Base-by-base conservation (phyloP, 2,797 vertebrate genomes). In the Fistularia commersonii region DNA sequence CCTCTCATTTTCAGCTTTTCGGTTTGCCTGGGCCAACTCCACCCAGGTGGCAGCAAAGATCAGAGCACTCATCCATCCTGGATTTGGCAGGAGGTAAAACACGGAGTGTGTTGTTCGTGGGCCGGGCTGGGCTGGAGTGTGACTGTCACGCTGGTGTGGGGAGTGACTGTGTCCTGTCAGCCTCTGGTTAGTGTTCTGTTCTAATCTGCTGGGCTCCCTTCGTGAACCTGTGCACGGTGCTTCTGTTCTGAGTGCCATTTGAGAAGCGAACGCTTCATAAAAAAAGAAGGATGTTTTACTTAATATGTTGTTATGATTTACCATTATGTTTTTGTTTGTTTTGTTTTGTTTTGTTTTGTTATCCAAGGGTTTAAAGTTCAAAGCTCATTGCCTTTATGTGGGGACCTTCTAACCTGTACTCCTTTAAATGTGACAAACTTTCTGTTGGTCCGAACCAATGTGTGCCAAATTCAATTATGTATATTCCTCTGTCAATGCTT, bases 401-500 rank as follows among this genome's bases (percentile, higher is more conserved):
- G 81, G 82, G 81, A 83, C 80, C 81, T 82, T 76, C n/a, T n/a
- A n/a, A 35, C 75, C 76, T 66, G 78, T 75, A 74, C 85, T 81
- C 77, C 78, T 82, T 83, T 77, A 83, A 88, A 87, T 87, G 84
- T 89, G 83, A 89, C 68, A 1, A 74, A 79, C 69, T 72, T 72
- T 82, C 38, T 33, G 83, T 91, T 87, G 80, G 82, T 89, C 84
- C 46, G 67, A 87, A 89, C 86, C 51, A 81, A 83, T 80, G 80
- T 90, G 90, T 91, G 91, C 91, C 91, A 91, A 92, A 91, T 77
- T 87, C 77, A 88, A 76, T 88, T 89, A 77, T 88, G 81, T 87
- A 80, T 86, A 76, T 74, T 88, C 78, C 81, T 84, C 80, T 88
- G 85, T 87, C 87, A 72, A 73, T 82, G 82, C 88, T 87, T 90